A percentile compares a stretch with the other conserved stretches of the same genome.
These are phyloP conservation scores for Rhinopomastus cyanomelas DNA, from an alignment of 2,113 vertebrate species.

Conservation along the genomic window DNA sequence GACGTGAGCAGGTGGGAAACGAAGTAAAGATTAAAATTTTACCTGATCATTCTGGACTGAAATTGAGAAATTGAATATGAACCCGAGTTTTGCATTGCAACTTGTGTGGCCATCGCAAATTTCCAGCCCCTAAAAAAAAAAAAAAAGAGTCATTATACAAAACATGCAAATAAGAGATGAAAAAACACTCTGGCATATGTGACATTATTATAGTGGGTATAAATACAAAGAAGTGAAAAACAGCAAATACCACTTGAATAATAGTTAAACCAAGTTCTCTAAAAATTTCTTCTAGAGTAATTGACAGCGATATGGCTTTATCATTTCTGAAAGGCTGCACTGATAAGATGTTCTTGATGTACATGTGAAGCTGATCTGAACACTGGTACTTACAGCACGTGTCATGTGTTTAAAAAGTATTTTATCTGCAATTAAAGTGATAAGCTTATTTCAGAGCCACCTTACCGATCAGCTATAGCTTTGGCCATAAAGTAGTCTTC, in stretches of 20 bases:
- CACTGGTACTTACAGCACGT: neutral
- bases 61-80: conserved; percentile 98
- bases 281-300: neutral
- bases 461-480: conserved; percentile 96
- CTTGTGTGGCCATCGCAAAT: conserved; percentile 97
- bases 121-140: conserved; percentile 93
- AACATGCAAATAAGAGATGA: neutral
- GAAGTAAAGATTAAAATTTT: conserved; percentile 9
- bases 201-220: neutral
- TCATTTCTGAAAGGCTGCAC: neutral
- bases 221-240: neutral
- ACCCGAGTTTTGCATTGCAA: conserved; percentile 97
- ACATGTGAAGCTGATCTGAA: neutral
- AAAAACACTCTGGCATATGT: neutral
- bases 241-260: neutral
- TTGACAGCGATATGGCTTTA: neutral
- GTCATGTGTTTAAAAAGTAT: neutral
- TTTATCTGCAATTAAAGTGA: neutral
- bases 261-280: neutral
- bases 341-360: neutral
- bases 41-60: conserved; percentile 99
- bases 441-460: neutral
- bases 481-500: conserved; percentile 99
- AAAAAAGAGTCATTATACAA: neutral
- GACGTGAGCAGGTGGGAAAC: neutral